phyloP scores from a whole-genome alignment of 2,888 invertebrate species.

The Polydrusus cervinus region DNA sequence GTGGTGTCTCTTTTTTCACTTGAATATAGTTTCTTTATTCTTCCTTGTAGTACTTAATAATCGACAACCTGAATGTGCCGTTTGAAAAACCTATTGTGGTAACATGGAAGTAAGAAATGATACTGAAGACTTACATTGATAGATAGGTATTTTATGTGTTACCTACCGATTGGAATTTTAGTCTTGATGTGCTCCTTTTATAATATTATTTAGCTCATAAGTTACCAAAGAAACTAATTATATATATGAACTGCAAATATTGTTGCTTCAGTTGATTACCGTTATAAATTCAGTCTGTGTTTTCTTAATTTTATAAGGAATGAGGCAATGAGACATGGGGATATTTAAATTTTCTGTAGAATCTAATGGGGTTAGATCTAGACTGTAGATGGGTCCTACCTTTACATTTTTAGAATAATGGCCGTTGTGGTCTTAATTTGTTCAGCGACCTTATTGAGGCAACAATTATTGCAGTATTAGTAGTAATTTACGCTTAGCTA shows the following conservation, averaged over 20 bases:
- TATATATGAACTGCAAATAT: slow-evolving; percentile 19
- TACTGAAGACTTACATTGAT: slow-evolving; percentile 5
- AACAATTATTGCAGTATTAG: background rate
- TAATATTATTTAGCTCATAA: slow-evolving; percentile 26
- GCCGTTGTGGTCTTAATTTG: too few species aligned
- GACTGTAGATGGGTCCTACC: too few species aligned
- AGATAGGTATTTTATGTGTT: slow-evolving; percentile 18
- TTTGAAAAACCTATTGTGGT: slow-evolving; percentile 64
- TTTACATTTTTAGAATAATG: too few species aligned
- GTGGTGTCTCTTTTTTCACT: too few species aligned
- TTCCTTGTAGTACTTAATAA: slow-evolving; percentile 65
- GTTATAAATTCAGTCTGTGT: too few species aligned
- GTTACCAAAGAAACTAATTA: slow-evolving; percentile 38
- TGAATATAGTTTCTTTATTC: background rate
- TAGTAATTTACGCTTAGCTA: background rate
- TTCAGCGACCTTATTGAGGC: background rate
- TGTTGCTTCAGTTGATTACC: background rate
- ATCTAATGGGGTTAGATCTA: too few species aligned
- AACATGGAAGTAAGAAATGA: slow-evolving; percentile 63
- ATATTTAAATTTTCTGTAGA: too few species aligned
- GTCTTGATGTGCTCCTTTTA: slow-evolving; percentile 27
- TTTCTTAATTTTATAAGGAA: too few species aligned
- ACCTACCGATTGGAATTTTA: slow-evolving; percentile 30
- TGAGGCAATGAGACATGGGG: too few species aligned
- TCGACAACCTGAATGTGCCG: slow-evolving; percentile 65